These are phyloP conservation scores for Eidolon helvum DNA, from an alignment of 2,113 vertebrate genomes.

Conservation along the genomic window DNA sequence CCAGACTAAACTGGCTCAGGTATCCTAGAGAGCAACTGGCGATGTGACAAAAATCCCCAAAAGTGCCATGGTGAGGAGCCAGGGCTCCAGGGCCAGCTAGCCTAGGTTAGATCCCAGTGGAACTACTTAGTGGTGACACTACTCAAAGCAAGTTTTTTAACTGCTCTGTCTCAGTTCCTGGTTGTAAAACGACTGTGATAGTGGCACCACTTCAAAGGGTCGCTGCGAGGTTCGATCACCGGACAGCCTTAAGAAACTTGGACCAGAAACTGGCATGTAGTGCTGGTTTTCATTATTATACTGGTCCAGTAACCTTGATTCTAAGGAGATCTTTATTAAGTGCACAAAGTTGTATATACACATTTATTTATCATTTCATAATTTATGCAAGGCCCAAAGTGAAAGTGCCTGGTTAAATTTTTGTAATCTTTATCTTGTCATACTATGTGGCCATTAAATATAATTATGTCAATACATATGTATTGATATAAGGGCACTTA, in stretches of 20 bases:
- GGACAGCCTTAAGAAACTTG: background rate
- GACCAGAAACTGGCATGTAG: background rate
- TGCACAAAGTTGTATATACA: background rate
- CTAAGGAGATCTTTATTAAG: constrained; percentile 16
- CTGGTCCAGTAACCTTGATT: background rate
- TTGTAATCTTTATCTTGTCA: background rate
- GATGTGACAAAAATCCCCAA: background rate
- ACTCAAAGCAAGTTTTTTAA: background rate
- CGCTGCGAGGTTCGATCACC: background rate
- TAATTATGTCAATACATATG: background rate
- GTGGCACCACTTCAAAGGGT: background rate
- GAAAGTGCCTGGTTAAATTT: constrained; percentile 7
- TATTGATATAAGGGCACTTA: background rate
- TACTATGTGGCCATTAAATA: background rate
- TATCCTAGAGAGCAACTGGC: background rate
- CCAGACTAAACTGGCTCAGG: background rate
- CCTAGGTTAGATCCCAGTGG: background rate
- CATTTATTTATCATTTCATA: background rate
- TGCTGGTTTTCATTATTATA: background rate
- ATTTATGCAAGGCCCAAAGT: background rate
- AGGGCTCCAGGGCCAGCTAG: background rate
- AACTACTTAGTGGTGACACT: too few species aligned
- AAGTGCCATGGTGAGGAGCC: background rate
- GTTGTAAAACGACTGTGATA: background rate
- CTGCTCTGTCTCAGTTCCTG: background rate